phyloP scores from a whole-genome alignment of 2,888 invertebrate species.

The Mycalesis mineus region DNA sequence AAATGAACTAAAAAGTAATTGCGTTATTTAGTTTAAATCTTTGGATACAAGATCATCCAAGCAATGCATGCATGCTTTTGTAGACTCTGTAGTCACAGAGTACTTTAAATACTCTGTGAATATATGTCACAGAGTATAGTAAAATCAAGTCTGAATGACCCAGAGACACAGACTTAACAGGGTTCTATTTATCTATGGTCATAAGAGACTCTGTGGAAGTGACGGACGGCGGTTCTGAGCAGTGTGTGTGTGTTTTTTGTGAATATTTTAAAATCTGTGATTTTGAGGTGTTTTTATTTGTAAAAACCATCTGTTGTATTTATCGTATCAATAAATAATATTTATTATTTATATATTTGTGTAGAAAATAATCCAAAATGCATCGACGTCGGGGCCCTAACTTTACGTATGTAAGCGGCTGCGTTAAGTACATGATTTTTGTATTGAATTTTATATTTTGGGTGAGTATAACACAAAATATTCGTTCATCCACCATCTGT shows the following conservation, averaged over 20 bases:
- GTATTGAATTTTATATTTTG: slow-evolving; percentile 93
- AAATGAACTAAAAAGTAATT: too few relatives aligned
- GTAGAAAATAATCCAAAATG: slow-evolving; percentile 52
- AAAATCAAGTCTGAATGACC: too few relatives aligned
- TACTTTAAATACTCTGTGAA: too few relatives aligned
- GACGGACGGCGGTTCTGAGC: background rate
- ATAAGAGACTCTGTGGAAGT: background rate
- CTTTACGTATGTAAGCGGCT: slow-evolving; percentile 90
- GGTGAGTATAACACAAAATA: slow-evolving; percentile 78
- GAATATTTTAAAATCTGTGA: background rate
- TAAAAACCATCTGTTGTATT: background rate
- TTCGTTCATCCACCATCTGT: background rate
- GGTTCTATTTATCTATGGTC: too few relatives aligned
- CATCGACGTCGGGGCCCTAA: slow-evolving; percentile 82
- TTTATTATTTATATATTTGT: background rate
- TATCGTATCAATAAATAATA: background rate
- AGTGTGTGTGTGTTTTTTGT: background rate
- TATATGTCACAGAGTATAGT: too few relatives aligned
- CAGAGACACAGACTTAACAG: too few relatives aligned
- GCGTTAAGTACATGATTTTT: slow-evolving; percentile 94
- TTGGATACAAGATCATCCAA: too few relatives aligned
- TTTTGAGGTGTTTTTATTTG: background rate
- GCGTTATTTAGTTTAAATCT: too few relatives aligned
- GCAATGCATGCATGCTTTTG: too few relatives aligned
- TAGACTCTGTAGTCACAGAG: too few relatives aligned